A percentile compares a stretch with the other conserved stretches of the same genome.
phyloP scores from a whole-genome alignment of 2,797 vertebrate genomes.

The Ctenopoma multispine region DNA sequence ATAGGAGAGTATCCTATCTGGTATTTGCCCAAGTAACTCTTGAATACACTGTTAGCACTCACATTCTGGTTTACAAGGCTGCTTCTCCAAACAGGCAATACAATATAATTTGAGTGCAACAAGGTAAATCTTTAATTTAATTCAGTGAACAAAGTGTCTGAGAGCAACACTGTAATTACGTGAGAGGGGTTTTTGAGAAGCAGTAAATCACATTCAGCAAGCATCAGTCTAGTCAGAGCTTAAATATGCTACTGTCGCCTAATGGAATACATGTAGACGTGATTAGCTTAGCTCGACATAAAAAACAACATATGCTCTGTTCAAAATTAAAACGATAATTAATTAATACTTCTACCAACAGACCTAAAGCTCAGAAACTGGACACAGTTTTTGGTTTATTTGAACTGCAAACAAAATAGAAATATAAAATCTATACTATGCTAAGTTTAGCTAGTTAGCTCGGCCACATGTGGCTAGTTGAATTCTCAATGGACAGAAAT shows the following conservation, averaged over 20 bases:
- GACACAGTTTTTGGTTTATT: neutral
- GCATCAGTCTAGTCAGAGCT: neutral
- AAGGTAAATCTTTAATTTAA: neutral
- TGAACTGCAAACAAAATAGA: neutral
- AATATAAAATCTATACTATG: neutral
- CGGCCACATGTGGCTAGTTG: neutral
- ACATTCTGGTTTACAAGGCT: neutral
- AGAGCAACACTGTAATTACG: neutral
- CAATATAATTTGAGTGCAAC: neutral
- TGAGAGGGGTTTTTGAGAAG: neutral
- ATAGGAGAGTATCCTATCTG: too few relatives aligned
- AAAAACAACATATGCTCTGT: neutral
- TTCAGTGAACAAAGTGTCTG: neutral
- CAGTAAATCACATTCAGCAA: neutral
- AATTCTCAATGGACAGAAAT: neutral
- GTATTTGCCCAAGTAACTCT: neutral
- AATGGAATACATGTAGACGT: neutral
- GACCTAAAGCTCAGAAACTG: neutral
- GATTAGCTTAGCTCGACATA: neutral
- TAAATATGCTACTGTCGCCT: neutral
- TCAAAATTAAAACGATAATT: neutral
- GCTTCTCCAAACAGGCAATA: neutral
- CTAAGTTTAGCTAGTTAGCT: conserved; percentile 7
- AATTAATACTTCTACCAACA: neutral
- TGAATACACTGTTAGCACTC: neutral